These are phyloP conservation scores for Anableps anableps DNA, from an alignment of 2,797 vertebrate genomes.

Conservation along the genomic window DNA sequence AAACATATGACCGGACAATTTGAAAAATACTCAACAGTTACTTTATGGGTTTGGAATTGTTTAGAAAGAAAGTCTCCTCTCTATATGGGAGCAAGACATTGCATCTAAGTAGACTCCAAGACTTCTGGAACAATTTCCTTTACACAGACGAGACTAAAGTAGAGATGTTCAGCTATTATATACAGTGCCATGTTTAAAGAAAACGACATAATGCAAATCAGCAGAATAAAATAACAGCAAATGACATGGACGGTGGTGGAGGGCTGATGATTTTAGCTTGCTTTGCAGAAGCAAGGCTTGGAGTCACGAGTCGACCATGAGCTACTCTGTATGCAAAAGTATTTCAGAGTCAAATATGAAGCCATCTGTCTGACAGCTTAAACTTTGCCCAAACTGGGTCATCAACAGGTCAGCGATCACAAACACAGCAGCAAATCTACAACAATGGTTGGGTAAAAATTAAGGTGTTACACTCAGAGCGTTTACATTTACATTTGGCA, in stretches of 20 bases:
- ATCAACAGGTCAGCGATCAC: not conserved
- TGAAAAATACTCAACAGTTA: not conserved
- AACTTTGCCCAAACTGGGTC: not conserved
- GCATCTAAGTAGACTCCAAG: not conserved
- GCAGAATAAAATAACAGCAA: not conserved
- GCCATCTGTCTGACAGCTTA: not conserved
- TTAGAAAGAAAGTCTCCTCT: not conserved
- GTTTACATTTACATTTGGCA: slow-evolving; percentile 2
- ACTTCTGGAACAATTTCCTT: not conserved
- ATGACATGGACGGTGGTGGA: not conserved
- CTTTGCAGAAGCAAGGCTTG: no score
- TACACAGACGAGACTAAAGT: not conserved
- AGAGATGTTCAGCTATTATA: not conserved
- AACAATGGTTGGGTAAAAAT: not conserved
- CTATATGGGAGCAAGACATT: not conserved
- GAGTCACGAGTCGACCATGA: not conserved
- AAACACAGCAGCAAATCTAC: not conserved
- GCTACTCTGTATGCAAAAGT: not conserved
- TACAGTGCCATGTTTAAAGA: not conserved
- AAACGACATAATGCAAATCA: not conserved
- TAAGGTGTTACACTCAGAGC: not conserved
- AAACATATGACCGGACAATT: not conserved
- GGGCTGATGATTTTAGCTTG: not conserved
- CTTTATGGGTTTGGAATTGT: not conserved
- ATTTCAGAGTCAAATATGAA: not conserved